Evolutionary conservation across 1,140 invertebrate species (phyloP), one percentile per base, ranked within the genome.

Genomic region (Psilanteris sp.): DNA sequence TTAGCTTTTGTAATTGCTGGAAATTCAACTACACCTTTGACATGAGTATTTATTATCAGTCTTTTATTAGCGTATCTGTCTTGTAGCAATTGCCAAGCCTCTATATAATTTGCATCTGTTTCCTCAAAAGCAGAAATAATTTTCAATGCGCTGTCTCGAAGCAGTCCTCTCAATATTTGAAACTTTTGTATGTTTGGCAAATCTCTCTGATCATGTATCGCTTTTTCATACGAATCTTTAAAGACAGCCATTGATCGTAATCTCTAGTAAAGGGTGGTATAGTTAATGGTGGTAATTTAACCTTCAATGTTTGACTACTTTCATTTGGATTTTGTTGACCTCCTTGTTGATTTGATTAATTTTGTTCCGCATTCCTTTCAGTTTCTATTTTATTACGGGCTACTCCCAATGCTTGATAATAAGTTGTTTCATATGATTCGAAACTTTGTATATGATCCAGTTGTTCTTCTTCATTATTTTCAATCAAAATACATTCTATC

Each of bases 171-270:
- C 1, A 52, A 14, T 8, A 52, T 36, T 20, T 52, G 31, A 7
- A 52, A 52, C 7, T 52, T 52, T 10, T 52, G n/a, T 13, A 15
- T n/a, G 3, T 36, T 14, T 1, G 46, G 32, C 4, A 36, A 1
- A 6, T 52, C 13, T 1, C 7, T 1, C 1, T 36, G 5, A 1
- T 52, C 20, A 16, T 52, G 9, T 3, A 52, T 11, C 8, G 31
- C 9, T 16, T 36, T 36, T 10, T 52, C 46, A 24, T 8, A 52
- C 0, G 32, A 24, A 52, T 52, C 46, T 52, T 52, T 8, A 52
- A 52, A 0, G 18, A 36, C 22, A 52, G 16, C 31, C 46, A 52
- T 8, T 52, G 10, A 0, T 26, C 44, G n/a, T 48, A 48, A 7
- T 16, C 26, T 14, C 46, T 32, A 9, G 5, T 4, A 36, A 52